Percentiles rank a stretch among this genome's conserved stretches.
Conservation (phyloP, 2,797 vertebrate species). For the Buceros bicornis region DNA sequence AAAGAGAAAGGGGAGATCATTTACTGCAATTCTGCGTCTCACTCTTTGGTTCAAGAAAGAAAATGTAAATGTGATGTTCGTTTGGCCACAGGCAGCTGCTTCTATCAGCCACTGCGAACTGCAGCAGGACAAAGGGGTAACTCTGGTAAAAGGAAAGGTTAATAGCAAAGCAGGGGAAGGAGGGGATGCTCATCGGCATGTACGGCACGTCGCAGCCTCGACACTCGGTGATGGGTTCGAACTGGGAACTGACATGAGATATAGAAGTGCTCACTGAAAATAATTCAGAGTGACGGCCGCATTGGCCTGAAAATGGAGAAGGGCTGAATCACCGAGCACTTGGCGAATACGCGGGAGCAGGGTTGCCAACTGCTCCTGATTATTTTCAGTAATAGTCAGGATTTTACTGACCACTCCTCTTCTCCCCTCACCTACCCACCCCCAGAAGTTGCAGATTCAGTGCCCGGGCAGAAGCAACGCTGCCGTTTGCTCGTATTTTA, state of each 20-base stretch:
- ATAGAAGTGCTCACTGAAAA: conserved; percentile 95
- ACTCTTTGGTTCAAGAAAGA: conserved; percentile 54
- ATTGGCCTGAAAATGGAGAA: conserved; percentile 73
- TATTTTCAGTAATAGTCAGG: conserved; percentile 28
- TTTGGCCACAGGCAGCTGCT: conserved; percentile 73
- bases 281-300: conserved; percentile 96
- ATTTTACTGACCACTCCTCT: conserved; percentile 56
- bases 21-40: conserved; percentile 39
- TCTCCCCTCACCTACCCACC: neutral
- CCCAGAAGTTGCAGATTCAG: neutral
- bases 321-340: conserved; percentile 65
- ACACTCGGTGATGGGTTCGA: conserved; percentile 92
- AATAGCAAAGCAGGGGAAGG: conserved; percentile 90
- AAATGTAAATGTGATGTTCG: conserved; percentile 68
- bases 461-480: rapidly evolving
- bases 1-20: conserved; percentile 25
- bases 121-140: conserved; percentile 80
- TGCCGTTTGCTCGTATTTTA: neutral
- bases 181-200: conserved; percentile 89
- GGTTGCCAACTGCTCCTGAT: conserved; percentile 47
- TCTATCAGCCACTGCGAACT: conserved; percentile 67
- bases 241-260: conserved; percentile 92
- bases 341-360: conserved; percentile 58
- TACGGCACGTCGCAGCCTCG: conserved; percentile 85
- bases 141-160: conserved; percentile 88